These are phyloP conservation scores for Xylocampa areola DNA, from an alignment of 2,888 invertebrate genomes.

Conservation along the genomic window DNA sequence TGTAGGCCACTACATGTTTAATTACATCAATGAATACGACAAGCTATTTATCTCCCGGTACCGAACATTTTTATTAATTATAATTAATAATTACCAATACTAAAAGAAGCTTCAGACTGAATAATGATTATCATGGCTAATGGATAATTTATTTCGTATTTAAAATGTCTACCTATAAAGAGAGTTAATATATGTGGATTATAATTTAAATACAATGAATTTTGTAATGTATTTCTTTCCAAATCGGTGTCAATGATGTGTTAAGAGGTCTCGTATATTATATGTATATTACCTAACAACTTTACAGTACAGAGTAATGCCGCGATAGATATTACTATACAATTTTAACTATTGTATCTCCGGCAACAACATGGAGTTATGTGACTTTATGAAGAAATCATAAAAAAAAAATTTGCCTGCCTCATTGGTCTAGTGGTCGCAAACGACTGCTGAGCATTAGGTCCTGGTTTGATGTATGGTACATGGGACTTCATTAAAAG, in stretches of 20 bases:
- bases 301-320: too few species aligned
- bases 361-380: too few species aligned
- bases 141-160: conserved; percentile 6
- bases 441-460: too few species aligned
- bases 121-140: conserved; percentile 1
- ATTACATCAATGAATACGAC: conserved; percentile 9
- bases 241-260: conserved; percentile 18
- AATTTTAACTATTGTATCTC: background rate
- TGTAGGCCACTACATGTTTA: too few species aligned
- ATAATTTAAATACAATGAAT: conserved; percentile 26
- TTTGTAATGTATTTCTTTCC: conserved; percentile 6
- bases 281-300: too few species aligned
- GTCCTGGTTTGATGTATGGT: too few species aligned
- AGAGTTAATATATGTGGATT: background rate
- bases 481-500: too few species aligned
- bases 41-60: conserved; percentile 19
- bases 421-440: too few species aligned
- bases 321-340: too few species aligned
- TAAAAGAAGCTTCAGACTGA: conserved; percentile 6
- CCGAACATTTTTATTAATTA: conserved; percentile 17
- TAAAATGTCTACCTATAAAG: background rate
- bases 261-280: background rate
- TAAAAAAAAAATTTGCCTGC: too few species aligned
- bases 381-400: too few species aligned
- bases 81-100: conserved; percentile 10